These are phyloP conservation scores for Podiceps cristatus DNA, from an alignment of 2,113 vertebrate species.

Conservation along the genomic window DNA sequence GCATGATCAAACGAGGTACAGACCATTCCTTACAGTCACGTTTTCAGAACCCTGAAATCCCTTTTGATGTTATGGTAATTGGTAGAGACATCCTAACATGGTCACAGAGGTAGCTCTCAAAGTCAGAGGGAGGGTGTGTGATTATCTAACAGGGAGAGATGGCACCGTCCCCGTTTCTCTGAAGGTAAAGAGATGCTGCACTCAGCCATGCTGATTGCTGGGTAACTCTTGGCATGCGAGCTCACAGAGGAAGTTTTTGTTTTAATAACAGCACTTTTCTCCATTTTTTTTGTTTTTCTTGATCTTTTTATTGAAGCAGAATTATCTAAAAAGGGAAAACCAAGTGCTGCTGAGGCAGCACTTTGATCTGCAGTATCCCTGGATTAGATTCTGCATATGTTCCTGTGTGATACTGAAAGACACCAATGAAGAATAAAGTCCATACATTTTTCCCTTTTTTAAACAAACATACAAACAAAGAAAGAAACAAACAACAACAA, in stretches of 20 bases:
- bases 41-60: neutral
- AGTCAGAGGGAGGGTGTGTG: neutral
- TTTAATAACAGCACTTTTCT: neutral
- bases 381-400: neutral
- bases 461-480: neutral
- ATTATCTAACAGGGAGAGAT: neutral
- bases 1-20: fast-evolving
- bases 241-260: neutral
- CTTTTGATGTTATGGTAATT: neutral
- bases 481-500: neutral
- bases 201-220: neutral
- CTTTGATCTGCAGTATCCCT: neutral
- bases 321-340: neutral
- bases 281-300: neutral
- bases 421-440: neutral
- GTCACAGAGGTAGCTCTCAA: neutral
- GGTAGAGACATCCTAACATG: neutral
- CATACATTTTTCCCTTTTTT: neutral
- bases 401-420: neutral
- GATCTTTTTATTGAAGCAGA: neutral
- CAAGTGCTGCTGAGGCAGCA: neutral
- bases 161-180: neutral
- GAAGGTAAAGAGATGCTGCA: neutral
- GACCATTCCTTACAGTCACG: fast-evolving
- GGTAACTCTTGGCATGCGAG: neutral